A percentile compares a stretch with the other conserved stretches of the same genome.
These are phyloP conservation scores for Vanessa cardui DNA, from an alignment of 2,888 invertebrate species.

Conservation along the genomic window DNA sequence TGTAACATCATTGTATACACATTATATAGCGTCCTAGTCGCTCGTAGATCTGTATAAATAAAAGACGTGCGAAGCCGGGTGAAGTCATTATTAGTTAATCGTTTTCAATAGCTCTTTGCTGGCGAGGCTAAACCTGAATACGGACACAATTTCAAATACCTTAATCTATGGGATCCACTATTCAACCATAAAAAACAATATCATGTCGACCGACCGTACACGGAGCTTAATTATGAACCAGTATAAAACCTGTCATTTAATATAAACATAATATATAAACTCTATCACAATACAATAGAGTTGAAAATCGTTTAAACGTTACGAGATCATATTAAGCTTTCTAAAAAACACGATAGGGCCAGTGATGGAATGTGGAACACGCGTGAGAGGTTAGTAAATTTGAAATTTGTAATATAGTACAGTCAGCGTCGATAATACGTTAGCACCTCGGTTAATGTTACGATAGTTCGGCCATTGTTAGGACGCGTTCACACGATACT, in stretches of 20 bases:
- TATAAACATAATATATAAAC: too few species aligned
- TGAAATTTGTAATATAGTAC: constrained; percentile 48
- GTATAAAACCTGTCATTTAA: constrained; percentile 36
- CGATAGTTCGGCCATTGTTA: constrained; percentile 15
- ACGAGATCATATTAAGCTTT: constrained; percentile 65
- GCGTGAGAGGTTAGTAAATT: constrained; percentile 58
- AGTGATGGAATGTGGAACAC: constrained; percentile 74
- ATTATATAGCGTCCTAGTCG: constrained; percentile 1
- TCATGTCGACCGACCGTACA: constrained; percentile 68
- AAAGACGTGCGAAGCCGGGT: constrained; percentile 30
- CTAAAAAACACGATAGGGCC: constrained; percentile 74
- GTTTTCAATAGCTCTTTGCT: constrained; percentile 31
- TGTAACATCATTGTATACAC: constrained; percentile 31
- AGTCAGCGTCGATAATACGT: constrained; percentile 36
- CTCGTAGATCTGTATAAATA: constrained; percentile 20
- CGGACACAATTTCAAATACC: constrained; percentile 55
- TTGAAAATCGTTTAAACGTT: constrained; percentile 39
- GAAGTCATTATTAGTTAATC: constrained; percentile 37
- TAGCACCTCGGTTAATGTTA: constrained; percentile 27
- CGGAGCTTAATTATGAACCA: constrained; percentile 72
- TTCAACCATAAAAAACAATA: constrained; percentile 78
- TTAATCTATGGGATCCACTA: constrained; percentile 74
- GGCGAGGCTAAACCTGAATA: constrained; percentile 37
- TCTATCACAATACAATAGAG: constrained; percentile 41
- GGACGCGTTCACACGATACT: constrained; percentile 14